Conservation (phyloP, 2,888 invertebrate genomes). For the Apodemia duryi region DNA sequence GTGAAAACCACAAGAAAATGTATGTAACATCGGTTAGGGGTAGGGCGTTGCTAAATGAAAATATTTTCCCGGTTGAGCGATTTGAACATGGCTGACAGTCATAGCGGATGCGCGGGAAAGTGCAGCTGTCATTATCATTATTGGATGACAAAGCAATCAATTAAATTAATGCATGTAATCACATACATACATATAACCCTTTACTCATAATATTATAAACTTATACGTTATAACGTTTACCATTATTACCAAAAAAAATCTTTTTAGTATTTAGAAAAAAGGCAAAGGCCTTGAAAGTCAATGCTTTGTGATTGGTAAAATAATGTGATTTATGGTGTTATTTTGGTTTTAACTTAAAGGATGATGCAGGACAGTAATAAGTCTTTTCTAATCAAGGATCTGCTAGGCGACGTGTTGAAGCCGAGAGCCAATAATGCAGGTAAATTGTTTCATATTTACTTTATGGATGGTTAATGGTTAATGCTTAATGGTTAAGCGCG, state of each 20-base stretch:
- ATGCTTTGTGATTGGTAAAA: background rate
- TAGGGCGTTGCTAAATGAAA: constrained; percentile 74
- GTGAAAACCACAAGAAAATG: constrained; percentile 76
- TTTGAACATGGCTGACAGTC: constrained; percentile 70
- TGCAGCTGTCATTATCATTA: constrained; percentile 42
- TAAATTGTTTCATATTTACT: constrained; percentile 2
- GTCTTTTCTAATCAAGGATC: constrained; percentile 91
- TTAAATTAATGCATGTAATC: background rate
- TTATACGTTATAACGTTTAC: background rate
- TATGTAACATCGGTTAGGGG: constrained; percentile 70
- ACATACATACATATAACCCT: constrained; percentile 1
- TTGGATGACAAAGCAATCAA: constrained; percentile 8
- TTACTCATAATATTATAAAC: constrained; percentile 14
- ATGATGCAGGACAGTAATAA: constrained; percentile 83
- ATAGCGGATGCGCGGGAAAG: constrained; percentile 63
- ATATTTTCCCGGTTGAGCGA: constrained; percentile 70
- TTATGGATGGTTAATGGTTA: too few species aligned
- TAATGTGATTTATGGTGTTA: background rate
- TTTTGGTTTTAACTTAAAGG: constrained; percentile 17
- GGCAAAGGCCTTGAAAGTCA: background rate
- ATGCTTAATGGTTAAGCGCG: background rate
- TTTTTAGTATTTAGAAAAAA: constrained; percentile 1
- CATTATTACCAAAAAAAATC: background rate
- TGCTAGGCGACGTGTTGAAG: constrained; percentile 86
- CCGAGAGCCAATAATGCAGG: constrained; percentile 40